Base-by-base conservation (phyloP, 2,113 vertebrate species). In the Pelmatolapia mariae region DNA sequence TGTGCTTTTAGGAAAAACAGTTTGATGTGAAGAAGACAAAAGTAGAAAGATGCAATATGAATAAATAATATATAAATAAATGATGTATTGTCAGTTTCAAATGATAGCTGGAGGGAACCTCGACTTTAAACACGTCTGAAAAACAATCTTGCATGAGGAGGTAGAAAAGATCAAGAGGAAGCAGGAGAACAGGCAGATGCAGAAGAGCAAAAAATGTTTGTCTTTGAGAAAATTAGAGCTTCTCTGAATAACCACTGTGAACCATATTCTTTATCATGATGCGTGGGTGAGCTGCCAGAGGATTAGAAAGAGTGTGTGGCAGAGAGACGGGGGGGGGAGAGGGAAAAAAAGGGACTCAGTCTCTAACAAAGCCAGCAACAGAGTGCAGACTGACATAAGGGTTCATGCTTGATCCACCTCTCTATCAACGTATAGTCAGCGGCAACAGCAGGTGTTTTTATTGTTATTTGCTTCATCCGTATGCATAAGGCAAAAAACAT, bases 151-250 rank as follows among this genome's bases (percentile, higher is more conserved):
- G 66, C 33, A 16, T 22, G 29, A 87, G 50, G 80, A 86, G 33
- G 40, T 36, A 47, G 71, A 71, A 78, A 38, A 82, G 84, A 89
- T 91, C 63, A 84, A 86, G 78, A 82, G 45, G 83, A 86, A 82
- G 86, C 68, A 11, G 26, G 81, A 84, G 76, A 83, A 43, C 38
- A 76, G 31, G 80, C 84, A 87, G 59, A 82, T 83, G 90, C 54
- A 79, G 78, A 40, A 56, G 84, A 85, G 86, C 85, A 36, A 57
- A 83, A 29, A 53, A 89, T 56, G 89, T 88, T 78, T 82, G 89
- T 89, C 86, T 92, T 87, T 85, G 88, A 93, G 89, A 91, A 92
- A 94, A 92, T 93, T 92, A 88, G 92, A 91, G 89, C 85, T 87
- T 84, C 83, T 87, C 83, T 91, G 89, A 93, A 93, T 91, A 91